A percentile compares a stretch with the other conserved stretches of the same genome.
These are phyloP conservation scores for Nasonia vitripennis DNA, from an alignment of 1,140 invertebrate species.

Conservation along the genomic window DNA sequence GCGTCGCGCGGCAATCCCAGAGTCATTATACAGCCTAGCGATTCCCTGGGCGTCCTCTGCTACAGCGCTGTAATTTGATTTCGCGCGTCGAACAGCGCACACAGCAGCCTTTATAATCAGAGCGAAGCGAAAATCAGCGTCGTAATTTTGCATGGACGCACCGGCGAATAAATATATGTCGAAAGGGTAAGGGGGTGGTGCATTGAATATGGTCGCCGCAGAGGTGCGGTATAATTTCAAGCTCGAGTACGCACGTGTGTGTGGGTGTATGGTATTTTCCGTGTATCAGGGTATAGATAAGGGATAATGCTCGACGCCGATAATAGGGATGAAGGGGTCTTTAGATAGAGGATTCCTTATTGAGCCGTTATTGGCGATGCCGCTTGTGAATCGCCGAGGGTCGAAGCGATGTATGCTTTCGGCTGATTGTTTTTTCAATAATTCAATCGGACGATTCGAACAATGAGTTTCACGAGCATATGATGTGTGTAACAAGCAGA, in stretches of 20 bases:
- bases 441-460: too few species aligned
- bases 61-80: constrained; percentile 16
- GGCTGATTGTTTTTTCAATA: too few species aligned
- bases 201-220: not conserved
- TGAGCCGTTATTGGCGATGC: not conserved
- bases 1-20: not conserved
- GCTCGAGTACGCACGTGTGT: not conserved
- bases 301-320: not conserved
- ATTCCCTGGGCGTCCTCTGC: not conserved
- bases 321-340: not conserved
- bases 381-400: too few species aligned
- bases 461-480: too few species aligned
- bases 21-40: not conserved
- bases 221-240: not conserved
- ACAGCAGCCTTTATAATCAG: constrained; percentile 13
- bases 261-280: not conserved
- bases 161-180: not conserved
- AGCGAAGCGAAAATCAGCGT: constrained; percentile 32
- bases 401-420: too few species aligned
- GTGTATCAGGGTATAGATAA: constrained; percentile 8
- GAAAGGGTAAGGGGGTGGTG: not conserved
- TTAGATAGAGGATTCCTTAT: not conserved
- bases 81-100: not conserved
- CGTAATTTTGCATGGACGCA: constrained; percentile 19
- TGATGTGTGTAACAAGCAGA: too few species aligned